Base-by-base conservation (phyloP, 2,888 invertebrate genomes). In the Drosophila paranaensis region DNA sequence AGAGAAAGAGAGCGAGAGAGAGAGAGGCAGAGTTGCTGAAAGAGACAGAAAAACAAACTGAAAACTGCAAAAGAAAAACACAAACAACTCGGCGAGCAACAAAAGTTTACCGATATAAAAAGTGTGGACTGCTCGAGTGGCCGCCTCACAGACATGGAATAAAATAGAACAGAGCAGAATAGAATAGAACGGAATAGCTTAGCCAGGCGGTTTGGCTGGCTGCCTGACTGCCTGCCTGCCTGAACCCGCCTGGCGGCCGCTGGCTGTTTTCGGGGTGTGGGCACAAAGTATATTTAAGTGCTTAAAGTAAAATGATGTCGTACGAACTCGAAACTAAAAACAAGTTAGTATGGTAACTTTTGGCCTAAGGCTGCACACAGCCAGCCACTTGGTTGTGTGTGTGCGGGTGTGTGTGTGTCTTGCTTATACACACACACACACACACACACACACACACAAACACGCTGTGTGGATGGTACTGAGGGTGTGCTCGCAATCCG, bases 301-400 rank as follows among this genome's bases (percentile, higher is more conserved):
- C 91, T 90, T 90, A 90, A 90, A 91, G 90, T 90, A 88, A 91
- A 90, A 90, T 91, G 90, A 91, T 90, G 90, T 90, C 91, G 90
- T 90, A 90, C 88, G 84, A 86, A 90, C 90, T 90, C 89, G 88
- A 90, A 90, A 90, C 87, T 88, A 90, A 87, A 89, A 87, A 90
- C 90, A 89, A 87, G 87, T 88, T 87, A 87, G 86, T 87, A 87
- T 89, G 86, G 86, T 87, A 87, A 87, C 86, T 87, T 87, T 87
- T 87, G 90, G 86, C 86, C 86, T 87, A 81, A 83, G 85, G 85
- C 86, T 69, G 70, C 74, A 55, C 77, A 66, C 63, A 70, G 40
- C 56, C 43, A 60, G 27, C 13, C 50, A 37, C 14, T 10, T 39
- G 20, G 6, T 30, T 20, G 20, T 20, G 25, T 39, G 16, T 60